Evolutionary conservation across 2,113 vertebrate species (phyloP).

Genomic region (Cryptoleucopteryx plumbea): DNA sequence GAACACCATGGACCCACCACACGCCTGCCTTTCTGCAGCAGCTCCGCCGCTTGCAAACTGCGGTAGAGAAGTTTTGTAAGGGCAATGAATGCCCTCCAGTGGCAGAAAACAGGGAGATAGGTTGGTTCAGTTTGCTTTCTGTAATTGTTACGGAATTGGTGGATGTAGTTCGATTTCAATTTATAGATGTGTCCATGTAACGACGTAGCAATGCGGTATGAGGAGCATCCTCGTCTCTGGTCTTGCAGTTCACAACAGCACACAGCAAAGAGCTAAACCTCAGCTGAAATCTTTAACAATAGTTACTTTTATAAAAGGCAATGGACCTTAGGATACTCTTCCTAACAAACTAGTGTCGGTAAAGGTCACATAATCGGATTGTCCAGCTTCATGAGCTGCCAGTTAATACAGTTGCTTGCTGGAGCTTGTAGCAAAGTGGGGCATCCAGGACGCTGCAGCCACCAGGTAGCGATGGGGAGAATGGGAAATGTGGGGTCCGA

Average conservation of each 20-base stretch:
- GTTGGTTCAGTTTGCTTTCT: neutral
- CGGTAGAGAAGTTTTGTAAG: neutral
- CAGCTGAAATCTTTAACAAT: accelerated
- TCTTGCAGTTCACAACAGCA: neutral
- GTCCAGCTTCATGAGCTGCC: neutral
- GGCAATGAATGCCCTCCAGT: constrained; percentile 28
- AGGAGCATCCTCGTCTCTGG: neutral
- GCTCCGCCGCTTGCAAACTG: neutral
- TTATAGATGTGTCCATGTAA: no score
- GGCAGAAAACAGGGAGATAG: neutral
- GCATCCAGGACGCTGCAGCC: neutral
- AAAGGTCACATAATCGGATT: accelerated
- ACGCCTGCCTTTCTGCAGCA: neutral
- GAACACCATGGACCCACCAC: accelerated
- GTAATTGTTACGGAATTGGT: accelerated
- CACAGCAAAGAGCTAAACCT: no score
- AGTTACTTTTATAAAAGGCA: neutral
- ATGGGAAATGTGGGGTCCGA: neutral
- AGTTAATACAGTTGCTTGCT: neutral
- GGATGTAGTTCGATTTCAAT: neutral
- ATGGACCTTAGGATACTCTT: neutral
- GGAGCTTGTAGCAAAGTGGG: neutral
- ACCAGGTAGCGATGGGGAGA: neutral
- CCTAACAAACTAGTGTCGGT: accelerated
- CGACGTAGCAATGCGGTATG: accelerated